A percentile compares a stretch with the other conserved stretches of the same genome.
Evolutionary conservation across 2,113 vertebrate species (phyloP).

Genomic region (Proterorhinus semilunaris): DNA sequence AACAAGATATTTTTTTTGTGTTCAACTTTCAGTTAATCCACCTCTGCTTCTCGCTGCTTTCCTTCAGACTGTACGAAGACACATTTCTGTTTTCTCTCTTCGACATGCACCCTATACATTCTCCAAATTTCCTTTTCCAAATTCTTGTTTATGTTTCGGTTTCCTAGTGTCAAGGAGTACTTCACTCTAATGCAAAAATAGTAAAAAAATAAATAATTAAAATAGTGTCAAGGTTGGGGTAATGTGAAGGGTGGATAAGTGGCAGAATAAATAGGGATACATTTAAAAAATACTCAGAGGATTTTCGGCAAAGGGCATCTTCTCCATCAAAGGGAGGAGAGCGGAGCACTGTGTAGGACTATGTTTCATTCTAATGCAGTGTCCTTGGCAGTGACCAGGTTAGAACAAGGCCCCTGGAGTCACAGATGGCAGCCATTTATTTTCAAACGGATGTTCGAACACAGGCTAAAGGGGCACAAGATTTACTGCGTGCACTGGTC

Average conservation of each 20-base stretch:
- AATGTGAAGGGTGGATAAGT: conserved; percentile 39
- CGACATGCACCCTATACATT: conserved; percentile 32
- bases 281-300: conserved; percentile 22
- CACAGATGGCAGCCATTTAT: conserved; percentile 8
- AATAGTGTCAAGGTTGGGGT: conserved; percentile 19
- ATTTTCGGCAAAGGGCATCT: conserved; percentile 6
- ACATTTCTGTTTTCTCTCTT: conserved; percentile 40
- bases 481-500: background rate
- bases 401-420: conserved; percentile 13
- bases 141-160: conserved; percentile 9
- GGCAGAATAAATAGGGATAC: conserved; percentile 30
- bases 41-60: conserved; percentile 40
- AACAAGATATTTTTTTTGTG: conserved; percentile 44
- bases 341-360: conserved; percentile 23
- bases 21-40: conserved; percentile 49
- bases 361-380: conserved; percentile 19
- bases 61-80: conserved; percentile 39
- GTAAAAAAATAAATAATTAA: conserved; percentile 15
- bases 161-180: background rate
- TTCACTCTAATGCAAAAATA: conserved; percentile 22
- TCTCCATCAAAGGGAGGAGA: conserved; percentile 18
- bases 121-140: conserved; percentile 8
- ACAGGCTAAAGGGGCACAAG: background rate
- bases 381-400: conserved; percentile 66
- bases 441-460: background rate